phyloP scores from a whole-genome alignment of 1,140 invertebrate species.

The Harlomillsia oculata region DNA sequence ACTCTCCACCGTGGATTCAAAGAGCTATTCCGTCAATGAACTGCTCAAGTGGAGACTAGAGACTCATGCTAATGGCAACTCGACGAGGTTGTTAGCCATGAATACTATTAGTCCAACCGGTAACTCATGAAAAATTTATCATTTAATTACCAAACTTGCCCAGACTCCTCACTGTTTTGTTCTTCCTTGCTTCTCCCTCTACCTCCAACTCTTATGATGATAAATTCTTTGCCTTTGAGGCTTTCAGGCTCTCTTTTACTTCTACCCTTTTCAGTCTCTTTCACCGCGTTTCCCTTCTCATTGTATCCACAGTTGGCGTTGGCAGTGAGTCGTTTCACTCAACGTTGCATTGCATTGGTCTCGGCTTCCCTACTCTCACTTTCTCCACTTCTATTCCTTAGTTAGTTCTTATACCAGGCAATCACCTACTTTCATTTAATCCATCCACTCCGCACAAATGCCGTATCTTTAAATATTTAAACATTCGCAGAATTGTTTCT shows the following conservation, averaged over 20 bases:
- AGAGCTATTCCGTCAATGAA: too few relatives aligned
- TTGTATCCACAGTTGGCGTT: background rate
- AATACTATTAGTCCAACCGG: conserved; percentile 8
- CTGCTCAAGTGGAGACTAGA: too few relatives aligned
- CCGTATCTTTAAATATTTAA: conserved; percentile 18
- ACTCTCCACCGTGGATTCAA: too few relatives aligned
- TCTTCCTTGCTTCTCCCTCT: background rate
- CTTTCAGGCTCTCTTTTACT: too few relatives aligned
- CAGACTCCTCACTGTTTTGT: conserved; percentile 14
- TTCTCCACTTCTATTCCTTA: conserved; percentile 2
- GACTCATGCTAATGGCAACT: too few relatives aligned
- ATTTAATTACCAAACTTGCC: conserved; percentile 35
- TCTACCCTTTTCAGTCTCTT: too few relatives aligned
- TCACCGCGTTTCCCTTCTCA: too few relatives aligned
- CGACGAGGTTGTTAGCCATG: conserved; percentile 24
- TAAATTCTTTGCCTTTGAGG: too few relatives aligned
- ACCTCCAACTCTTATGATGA: background rate
- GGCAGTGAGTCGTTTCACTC: background rate
- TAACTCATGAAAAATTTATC: conserved; percentile 35
- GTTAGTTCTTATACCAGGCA: conserved; percentile 24
- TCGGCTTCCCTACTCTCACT: background rate
- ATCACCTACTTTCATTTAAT: conserved; percentile 32
- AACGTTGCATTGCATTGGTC: background rate
- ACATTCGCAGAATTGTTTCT: conserved; percentile 10
- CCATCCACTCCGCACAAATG: conserved; percentile 22